Evolutionary conservation across 2,113 vertebrate genomes (phyloP), one percentile per base, ranked within the genome.

Genomic region (Macaca nemestrina): DNA sequence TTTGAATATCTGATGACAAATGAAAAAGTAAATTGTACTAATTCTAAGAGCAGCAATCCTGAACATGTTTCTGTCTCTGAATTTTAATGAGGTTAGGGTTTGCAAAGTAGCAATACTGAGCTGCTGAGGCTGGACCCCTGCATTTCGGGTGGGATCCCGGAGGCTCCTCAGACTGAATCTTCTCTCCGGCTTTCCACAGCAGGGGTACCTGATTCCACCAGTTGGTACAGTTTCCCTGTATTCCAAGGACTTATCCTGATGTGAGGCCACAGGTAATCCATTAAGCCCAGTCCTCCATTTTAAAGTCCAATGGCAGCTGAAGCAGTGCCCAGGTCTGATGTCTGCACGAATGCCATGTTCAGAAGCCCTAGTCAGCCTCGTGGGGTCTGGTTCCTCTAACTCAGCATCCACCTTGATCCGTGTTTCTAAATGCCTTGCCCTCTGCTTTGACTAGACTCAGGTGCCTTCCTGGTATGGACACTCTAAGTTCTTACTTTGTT

Each of bases 341-440:
- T 10, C 73, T 6, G 20, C 0, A 0, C 17, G 17, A 8, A 5
- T 50, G 43, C 40, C 32, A 50, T n/a, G 32, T 7, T 61, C 22
- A 17, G 5, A 17, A 20, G 20, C 8, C n/a, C n/a, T 38, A 13
- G 4, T 9, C 22, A 55, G 61, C 14, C n/a, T 70, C 0, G 0
- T 4, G n/a, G 70, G 20, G 32, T 43, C 18, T 2, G 12, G 1
- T 1, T 84, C 27, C 57, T 18, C 16, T 25, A 8, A 6, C 9
- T 5, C 35, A 55, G 43, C 70, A 85, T 38, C 40, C 79, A 38
- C 75, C 3, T 43, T 2, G 2, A 18, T 38, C 22, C 27, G 79
- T 84, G 40, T 8, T 78, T 27, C 38, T 17, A 50, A 67, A 30
- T 45, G 57, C n/a, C 67, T 84, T 3, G 0, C 55, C 25, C 68